These are phyloP conservation scores for Drosophila atroscutellata DNA, from an alignment of 2,888 invertebrate genomes.

Conservation along the genomic window DNA sequence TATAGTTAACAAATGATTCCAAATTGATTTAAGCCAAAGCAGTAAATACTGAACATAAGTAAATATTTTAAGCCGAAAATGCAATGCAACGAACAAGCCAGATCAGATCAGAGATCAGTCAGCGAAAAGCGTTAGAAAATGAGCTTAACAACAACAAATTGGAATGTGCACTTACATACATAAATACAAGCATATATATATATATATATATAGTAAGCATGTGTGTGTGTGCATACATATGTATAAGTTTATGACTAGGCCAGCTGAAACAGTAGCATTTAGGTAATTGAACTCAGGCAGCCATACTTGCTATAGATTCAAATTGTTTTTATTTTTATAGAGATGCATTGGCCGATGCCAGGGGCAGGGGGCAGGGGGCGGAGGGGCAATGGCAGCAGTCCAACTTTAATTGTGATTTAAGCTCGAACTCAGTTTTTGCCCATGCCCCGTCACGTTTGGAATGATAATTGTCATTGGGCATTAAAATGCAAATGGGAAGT, in stretches of 20 bases:
- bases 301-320: not conserved
- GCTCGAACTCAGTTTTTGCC: not conserved
- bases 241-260: not conserved
- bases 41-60: no score
- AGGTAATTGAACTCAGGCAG: not conserved
- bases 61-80: no score
- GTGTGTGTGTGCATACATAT: not conserved
- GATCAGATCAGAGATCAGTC: not conserved
- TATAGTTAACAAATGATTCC: no score
- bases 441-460: constrained; percentile 1
- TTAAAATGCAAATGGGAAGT: not conserved
- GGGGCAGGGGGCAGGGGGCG: not conserved
- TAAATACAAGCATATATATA: not conserved
- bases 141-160: not conserved
- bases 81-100: no score
- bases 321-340: not conserved
- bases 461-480: not conserved
- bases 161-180: not conserved
- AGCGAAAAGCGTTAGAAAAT: not conserved
- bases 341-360: not conserved
- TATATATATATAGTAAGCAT: not conserved
- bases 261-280: not conserved
- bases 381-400: not conserved
- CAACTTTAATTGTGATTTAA: not conserved
- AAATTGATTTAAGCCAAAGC: no score